These are phyloP conservation scores for Drosophila hamatofila DNA, from an alignment of 2,888 invertebrate genomes.

Conservation along the genomic window DNA sequence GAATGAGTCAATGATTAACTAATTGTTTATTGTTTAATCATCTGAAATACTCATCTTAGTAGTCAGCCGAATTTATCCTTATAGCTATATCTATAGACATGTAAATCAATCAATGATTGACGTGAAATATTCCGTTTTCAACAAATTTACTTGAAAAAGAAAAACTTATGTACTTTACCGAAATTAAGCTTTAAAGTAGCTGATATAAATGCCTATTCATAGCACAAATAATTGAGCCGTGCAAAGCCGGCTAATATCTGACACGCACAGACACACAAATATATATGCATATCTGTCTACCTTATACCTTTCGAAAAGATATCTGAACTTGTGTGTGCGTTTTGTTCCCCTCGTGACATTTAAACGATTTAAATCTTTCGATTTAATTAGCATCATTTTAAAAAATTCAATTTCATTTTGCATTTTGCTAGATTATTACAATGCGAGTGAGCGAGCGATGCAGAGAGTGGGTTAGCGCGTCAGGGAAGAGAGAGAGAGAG, in stretches of 20 bases:
- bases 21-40: neutral
- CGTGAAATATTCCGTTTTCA: too few relatives aligned
- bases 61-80: neutral
- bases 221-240: neutral
- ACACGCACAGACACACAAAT: neutral
- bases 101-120: neutral
- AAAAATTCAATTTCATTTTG: conserved; percentile 73
- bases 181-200: too few relatives aligned
- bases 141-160: too few relatives aligned
- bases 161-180: too few relatives aligned
- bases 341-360: conserved; percentile 32
- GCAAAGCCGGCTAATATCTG: neutral
- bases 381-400: conserved; percentile 76
- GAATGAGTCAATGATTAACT: neutral
- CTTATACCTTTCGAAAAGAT: neutral
- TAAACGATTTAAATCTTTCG: conserved; percentile 70
- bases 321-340: neutral
- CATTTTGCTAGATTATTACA: conserved; percentile 63
- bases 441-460: conserved; percentile 27
- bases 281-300: neutral
- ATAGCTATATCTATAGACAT: neutral
- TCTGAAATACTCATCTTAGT: too few relatives aligned
- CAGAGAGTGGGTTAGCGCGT: too few relatives aligned
- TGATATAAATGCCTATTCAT: too few relatives aligned
- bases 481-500: neutral